Percentiles rank a stretch among this genome's conserved stretches.
Conservation (phyloP, 2,888 invertebrate genomes). For the Clitarchus hookeri region DNA sequence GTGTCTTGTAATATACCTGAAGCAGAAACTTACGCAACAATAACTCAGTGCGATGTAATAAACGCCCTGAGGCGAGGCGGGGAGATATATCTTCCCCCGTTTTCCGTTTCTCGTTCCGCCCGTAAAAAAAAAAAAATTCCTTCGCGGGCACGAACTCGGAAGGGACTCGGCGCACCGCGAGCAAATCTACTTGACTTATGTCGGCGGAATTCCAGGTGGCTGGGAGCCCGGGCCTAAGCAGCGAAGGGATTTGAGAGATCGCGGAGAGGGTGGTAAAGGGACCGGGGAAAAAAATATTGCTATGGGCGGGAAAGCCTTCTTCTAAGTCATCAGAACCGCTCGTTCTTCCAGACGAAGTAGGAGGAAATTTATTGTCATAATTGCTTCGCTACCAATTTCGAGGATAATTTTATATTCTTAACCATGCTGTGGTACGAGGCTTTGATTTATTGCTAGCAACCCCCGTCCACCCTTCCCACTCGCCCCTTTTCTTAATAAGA, state of each 20-base stretch:
- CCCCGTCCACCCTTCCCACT: neutral
- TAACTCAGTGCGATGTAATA: neutral
- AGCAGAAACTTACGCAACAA: neutral
- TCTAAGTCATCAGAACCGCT: conserved; percentile 2
- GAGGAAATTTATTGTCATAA: neutral
- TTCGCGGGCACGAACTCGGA: neutral
- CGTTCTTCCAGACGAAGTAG: neutral
- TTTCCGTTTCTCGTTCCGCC: neutral
- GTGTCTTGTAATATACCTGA: neutral
- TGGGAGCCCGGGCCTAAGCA: neutral
- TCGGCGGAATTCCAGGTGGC: neutral
- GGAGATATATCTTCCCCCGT: neutral
- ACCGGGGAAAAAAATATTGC: neutral
- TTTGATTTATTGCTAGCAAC: neutral
- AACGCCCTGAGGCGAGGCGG: neutral
- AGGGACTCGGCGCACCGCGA: neutral
- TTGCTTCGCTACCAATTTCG: conserved; percentile 1
- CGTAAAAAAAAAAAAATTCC: neutral
- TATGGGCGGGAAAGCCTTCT: neutral
- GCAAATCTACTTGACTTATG: neutral
- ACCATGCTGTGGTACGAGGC: neutral
- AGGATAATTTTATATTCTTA: conserved; percentile 2
- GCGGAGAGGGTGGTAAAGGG: neutral
- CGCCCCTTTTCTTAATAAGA: neutral
- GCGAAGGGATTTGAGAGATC: neutral